These are phyloP conservation scores for Xyrichtys novacula DNA, from an alignment of 2,797 vertebrate species.

Conservation along the genomic window DNA sequence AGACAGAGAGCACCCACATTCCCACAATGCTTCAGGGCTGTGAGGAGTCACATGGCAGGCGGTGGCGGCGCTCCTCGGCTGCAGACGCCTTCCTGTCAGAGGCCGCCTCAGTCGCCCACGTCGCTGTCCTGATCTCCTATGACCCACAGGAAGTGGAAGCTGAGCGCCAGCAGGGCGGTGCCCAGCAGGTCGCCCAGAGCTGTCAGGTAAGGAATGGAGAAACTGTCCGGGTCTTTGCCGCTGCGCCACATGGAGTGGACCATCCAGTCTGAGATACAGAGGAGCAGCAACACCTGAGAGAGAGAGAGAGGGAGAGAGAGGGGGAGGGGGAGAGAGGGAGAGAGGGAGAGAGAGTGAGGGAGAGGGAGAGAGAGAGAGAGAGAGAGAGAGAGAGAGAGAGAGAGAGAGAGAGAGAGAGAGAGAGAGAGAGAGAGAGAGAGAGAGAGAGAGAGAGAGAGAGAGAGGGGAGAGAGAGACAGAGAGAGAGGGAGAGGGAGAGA, in stretches of 20 bases:
- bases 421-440: too few relatives aligned
- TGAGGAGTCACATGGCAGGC: not conserved
- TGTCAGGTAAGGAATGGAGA: constrained; percentile 97
- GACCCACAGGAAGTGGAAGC: constrained; percentile 97
- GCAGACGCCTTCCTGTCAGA: not conserved
- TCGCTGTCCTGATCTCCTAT: constrained; percentile 97
- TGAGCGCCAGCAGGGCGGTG: constrained; percentile 92
- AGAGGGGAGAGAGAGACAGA: too few relatives aligned
- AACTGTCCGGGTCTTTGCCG: constrained; percentile 97
- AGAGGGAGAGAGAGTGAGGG: too few relatives aligned
- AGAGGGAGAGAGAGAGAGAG: too few relatives aligned
- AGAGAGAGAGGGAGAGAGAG: not conserved
- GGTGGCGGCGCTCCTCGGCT: not conserved
- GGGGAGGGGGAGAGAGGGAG: too few relatives aligned
- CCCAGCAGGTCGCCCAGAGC: constrained; percentile 95
- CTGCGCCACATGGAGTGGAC: constrained; percentile 96
- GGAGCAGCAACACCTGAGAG: constrained; percentile 89
- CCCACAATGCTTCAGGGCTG: constrained; percentile 36
- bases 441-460: too few relatives aligned
- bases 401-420: too few relatives aligned
- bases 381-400: too few relatives aligned
- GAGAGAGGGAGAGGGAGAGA: too few relatives aligned
- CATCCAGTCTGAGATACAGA: constrained; percentile 98
- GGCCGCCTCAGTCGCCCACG: constrained; percentile 89
- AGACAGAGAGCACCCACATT: constrained; percentile 10